Conservation (phyloP, 2,888 invertebrate species). For the Cheilosia vernalis region DNA sequence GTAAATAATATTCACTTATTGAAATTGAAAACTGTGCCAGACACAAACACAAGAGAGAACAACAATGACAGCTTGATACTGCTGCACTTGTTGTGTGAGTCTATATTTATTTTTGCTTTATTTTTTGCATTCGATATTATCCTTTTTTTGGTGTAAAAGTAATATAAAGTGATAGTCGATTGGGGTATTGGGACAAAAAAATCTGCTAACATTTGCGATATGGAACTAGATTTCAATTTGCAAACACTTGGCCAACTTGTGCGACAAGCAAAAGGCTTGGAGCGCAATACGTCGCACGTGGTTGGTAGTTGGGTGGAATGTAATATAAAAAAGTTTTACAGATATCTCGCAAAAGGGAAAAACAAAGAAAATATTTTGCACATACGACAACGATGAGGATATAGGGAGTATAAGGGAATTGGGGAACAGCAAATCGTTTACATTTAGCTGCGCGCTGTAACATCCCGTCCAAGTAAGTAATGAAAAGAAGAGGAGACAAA, state of each 20-base stretch:
- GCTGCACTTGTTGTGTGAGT: slow-evolving; percentile 20
- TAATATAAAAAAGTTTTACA: too few species aligned
- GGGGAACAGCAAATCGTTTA: too few species aligned
- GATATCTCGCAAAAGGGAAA: too few species aligned
- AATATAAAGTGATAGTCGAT: slow-evolving; percentile 30
- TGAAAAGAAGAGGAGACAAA: too few species aligned
- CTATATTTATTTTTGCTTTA: background rate
- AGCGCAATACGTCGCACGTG: background rate
- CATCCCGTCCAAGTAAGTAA: too few species aligned
- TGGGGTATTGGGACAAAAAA: slow-evolving; percentile 5
- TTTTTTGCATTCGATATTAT: background rate
- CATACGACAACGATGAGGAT: too few species aligned
- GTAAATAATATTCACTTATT: slow-evolving; percentile 72
- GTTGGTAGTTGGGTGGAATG: background rate
- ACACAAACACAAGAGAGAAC: slow-evolving; percentile 40
- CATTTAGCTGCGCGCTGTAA: too few species aligned
- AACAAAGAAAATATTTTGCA: too few species aligned
- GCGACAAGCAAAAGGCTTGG: slow-evolving; percentile 15
- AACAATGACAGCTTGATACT: slow-evolving; percentile 22
- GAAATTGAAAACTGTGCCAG: slow-evolving; percentile 71
- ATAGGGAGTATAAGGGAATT: too few species aligned
- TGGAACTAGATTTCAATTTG: slow-evolving; percentile 36
- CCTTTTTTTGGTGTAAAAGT: slow-evolving; percentile 9
- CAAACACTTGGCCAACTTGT: slow-evolving; percentile 23
- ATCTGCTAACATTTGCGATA: slow-evolving; percentile 1